Conservation (phyloP, 2,797 vertebrate species). For the Avahi laniger region DNA sequence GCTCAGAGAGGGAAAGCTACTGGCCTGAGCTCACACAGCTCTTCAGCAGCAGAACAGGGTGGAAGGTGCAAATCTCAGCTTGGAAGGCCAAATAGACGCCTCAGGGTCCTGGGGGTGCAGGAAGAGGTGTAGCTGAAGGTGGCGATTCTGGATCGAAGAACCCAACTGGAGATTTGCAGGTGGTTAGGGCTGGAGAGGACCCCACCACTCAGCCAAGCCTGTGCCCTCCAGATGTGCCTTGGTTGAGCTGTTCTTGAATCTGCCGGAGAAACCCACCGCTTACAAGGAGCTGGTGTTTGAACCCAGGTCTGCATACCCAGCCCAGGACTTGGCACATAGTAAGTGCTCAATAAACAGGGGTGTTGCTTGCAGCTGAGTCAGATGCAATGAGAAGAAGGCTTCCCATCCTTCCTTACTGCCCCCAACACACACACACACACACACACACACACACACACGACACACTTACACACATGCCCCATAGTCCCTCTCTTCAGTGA, state of each 20-base stretch:
- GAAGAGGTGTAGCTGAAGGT: background rate
- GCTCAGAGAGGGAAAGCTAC: background rate
- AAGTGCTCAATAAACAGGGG: background rate
- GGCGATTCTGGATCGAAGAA: background rate
- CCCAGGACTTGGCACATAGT: background rate
- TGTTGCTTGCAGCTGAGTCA: background rate
- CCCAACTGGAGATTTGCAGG: background rate
- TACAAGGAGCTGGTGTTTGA: background rate
- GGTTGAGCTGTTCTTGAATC: background rate
- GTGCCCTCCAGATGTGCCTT: background rate
- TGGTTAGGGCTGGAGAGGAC: background rate
- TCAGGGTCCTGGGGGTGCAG: background rate
- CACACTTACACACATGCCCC: background rate
- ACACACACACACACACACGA: fast-evolving
- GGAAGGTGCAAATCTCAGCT: background rate
- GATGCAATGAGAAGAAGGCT: background rate
- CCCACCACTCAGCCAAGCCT: background rate
- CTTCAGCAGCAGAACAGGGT: background rate
- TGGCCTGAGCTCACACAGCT: background rate
- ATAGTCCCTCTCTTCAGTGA: background rate
- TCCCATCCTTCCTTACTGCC: too few relatives aligned
- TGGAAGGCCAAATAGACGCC: background rate
- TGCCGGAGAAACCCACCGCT: background rate
- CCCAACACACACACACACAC: fast-evolving
- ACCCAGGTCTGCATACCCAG: background rate